Evolutionary conservation across 2,888 invertebrate species (phyloP).

Genomic region (Eupithecia centaureata): DNA sequence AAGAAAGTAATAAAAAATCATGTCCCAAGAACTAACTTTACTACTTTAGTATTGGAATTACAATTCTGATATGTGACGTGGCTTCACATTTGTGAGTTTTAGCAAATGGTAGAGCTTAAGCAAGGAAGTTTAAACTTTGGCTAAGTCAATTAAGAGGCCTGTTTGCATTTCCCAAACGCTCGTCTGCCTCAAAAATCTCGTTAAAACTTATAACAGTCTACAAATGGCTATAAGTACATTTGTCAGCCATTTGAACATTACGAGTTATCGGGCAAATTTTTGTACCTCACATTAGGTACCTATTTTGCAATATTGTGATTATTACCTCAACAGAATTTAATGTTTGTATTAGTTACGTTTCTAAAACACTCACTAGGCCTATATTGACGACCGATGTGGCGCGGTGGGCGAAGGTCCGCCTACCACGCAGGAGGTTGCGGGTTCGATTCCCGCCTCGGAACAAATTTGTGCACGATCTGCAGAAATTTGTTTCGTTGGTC

Average conservation of each 20-base stretch:
- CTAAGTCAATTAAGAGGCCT: constrained; percentile 67
- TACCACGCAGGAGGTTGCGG: too few species aligned
- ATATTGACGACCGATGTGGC: too few species aligned
- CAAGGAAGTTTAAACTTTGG: constrained; percentile 57
- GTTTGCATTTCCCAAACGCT: constrained; percentile 55
- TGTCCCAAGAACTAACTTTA: not conserved
- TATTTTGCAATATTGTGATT: too few species aligned
- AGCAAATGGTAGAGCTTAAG: constrained; percentile 50
- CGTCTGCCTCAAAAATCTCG: constrained; percentile 69
- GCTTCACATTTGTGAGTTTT: constrained; percentile 46
- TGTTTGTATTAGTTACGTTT: too few species aligned
- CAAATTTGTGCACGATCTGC: too few species aligned
- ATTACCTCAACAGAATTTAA: too few species aligned
- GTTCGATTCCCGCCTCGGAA: too few species aligned
- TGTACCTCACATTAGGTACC: too few species aligned
- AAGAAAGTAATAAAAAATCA: not conserved
- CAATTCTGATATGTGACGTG: not conserved
- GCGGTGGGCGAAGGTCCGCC: too few species aligned
- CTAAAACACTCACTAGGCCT: too few species aligned
- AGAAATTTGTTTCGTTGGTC: too few species aligned
- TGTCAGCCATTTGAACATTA: not conserved
- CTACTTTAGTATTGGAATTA: not conserved
- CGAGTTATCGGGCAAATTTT: too few species aligned
- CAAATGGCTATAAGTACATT: not conserved
- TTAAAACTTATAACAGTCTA: constrained; percentile 62